Evolutionary conservation across 2,888 invertebrate species (phyloP).

Genomic region (Platypus cylindrus): DNA sequence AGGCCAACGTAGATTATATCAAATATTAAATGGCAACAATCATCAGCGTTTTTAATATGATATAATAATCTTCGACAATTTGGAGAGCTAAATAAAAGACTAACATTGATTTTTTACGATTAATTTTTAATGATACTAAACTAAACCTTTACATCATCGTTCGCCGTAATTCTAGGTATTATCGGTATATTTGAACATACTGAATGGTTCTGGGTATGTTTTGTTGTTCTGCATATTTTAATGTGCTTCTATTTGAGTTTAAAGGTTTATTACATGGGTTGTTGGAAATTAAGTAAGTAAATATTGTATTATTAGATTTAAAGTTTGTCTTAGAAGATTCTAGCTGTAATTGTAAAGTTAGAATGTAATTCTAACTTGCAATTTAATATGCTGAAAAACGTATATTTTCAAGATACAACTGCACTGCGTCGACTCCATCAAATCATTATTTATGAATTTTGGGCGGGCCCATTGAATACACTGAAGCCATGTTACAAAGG

Average conservation of each 20-base stretch:
- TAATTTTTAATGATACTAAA: too few species aligned
- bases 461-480: slow-evolving; percentile 33
- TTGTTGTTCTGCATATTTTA: slow-evolving; percentile 54
- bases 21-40: too few species aligned
- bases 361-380: slow-evolving; percentile 2
- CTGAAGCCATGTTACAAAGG: slow-evolving; percentile 36
- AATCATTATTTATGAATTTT: slow-evolving; percentile 31
- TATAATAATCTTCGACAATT: too few species aligned
- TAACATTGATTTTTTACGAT: too few species aligned
- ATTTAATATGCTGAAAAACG: neutral
- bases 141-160: neutral
- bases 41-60: too few species aligned
- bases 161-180: slow-evolving; percentile 37
- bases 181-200: slow-evolving; percentile 54
- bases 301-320: slow-evolving; percentile 1
- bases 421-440: slow-evolving; percentile 24
- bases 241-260: slow-evolving; percentile 53
- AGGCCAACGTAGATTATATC: too few species aligned
- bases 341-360: too few species aligned
- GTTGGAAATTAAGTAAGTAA: slow-evolving; percentile 49
- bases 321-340: too few species aligned
- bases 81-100: too few species aligned
- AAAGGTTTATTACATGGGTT: slow-evolving; percentile 65
- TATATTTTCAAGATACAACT: slow-evolving; percentile 24
- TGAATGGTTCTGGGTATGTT: slow-evolving; percentile 55